Percentiles rank a stretch among this genome's conserved stretches.
These are phyloP conservation scores for Channa maculata DNA, from an alignment of 2,113 vertebrate species.

Conservation along the genomic window DNA sequence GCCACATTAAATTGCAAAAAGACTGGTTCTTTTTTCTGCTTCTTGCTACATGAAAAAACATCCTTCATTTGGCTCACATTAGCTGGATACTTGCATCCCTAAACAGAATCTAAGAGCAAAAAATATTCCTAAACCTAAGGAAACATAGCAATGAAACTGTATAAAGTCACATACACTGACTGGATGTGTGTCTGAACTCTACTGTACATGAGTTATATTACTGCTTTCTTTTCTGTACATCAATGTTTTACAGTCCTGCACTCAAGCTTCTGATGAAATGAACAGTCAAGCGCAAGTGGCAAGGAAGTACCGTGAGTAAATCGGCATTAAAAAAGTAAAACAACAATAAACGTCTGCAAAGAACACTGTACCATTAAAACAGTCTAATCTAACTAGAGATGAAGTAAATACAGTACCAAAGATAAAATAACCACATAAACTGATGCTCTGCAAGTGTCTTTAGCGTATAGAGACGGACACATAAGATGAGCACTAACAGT, in stretches of 20 bases:
- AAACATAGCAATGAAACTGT: conserved; percentile 42
- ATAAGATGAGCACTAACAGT: conserved; percentile 68
- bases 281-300: conserved; percentile 59
- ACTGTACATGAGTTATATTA: conserved; percentile 68
- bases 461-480: conserved; percentile 58
- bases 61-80: conserved; percentile 82
- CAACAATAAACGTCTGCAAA: conserved; percentile 43
- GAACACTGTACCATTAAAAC: conserved; percentile 57
- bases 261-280: conserved; percentile 65
- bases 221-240: conserved; percentile 62
- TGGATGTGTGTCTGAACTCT: conserved; percentile 67
- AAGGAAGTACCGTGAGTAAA: conserved; percentile 62
- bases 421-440: conserved; percentile 67
- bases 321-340: conserved; percentile 15
- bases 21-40: conserved; percentile 50
- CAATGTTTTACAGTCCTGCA: conserved; percentile 68
- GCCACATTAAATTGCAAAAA: conserved; percentile 60
- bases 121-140: conserved; percentile 42
- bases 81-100: conserved; percentile 66
- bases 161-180: conserved; percentile 49
- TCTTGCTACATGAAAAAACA: conserved; percentile 79
- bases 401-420: conserved; percentile 75
- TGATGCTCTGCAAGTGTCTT: conserved; percentile 61
- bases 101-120: conserved; percentile 63
- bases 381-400: conserved; percentile 64